Evolutionary conservation across 2,113 vertebrate species (phyloP), one percentile per base, ranked within the genome.

Genomic region (Clupea harengus): DNA sequence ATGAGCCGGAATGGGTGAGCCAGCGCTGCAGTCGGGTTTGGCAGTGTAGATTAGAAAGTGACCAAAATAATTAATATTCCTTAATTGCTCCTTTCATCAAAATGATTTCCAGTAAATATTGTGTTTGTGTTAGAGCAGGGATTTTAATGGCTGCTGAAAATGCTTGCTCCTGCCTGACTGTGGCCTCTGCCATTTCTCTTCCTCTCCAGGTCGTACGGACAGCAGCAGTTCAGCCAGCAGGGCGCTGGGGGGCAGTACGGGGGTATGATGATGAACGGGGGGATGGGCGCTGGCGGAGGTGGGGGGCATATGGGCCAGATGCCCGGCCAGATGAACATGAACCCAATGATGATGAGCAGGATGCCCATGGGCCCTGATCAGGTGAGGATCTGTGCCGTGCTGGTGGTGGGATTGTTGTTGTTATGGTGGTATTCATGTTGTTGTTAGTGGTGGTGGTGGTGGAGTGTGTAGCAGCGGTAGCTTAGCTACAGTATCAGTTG

Each of bases 331-430:
- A 95, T 98, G 94, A 91, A 96, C 82, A 97, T 98, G 94, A 97
- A 97, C 94, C 94, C 97, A 6, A 96, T 96, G 93, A 94, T 89
- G 84, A 95, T 96, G 93, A 93, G 93, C 15, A 91, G 94, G 49
- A 95, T 96, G 91, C 91, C 92, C 44, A 91, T 98, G 97, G 97
- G 95, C 88, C 96, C 97, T 45, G 98, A 99, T 88, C 98, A 98
- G 96, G 98, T 99, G 85, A 78, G 72, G 67, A 75, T 28, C 10
- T 20, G 18, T 54, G 52, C 11, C 7, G 47, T 54, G 50, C 50
- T 52, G 50, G 11, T 52, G 15, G 9, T 57, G 17, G 52, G 39
- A 39, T 39, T 39, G 39, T 39, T 39, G 39, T 39, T 39, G 39
- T 39, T 39, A 39, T 4, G 4, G 17, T 20, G 18, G 54, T 60